Evolutionary conservation across 2,888 invertebrate species (phyloP).

Genomic region (Mythimna albipuncta): DNA sequence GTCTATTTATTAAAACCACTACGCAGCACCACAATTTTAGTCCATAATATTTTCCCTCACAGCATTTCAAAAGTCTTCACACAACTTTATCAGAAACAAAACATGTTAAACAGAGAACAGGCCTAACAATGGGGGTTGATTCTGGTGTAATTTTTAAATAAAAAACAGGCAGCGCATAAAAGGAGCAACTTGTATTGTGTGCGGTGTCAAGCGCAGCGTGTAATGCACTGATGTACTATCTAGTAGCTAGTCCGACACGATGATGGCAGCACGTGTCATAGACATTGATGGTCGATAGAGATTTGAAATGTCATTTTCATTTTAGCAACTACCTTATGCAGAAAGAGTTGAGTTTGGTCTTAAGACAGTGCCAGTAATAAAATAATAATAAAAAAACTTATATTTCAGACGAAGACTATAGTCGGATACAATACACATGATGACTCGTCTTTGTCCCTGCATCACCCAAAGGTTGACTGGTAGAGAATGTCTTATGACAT

Average conservation of each 20-base stretch:
- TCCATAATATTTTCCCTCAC: background rate
- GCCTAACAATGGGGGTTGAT: constrained; percentile 55
- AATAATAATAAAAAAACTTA: background rate
- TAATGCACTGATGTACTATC: constrained; percentile 59
- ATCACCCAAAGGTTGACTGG: too few relatives aligned
- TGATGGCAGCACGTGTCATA: constrained; percentile 40
- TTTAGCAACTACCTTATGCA: background rate
- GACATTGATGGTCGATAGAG: constrained; percentile 35
- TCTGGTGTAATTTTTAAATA: constrained; percentile 57
- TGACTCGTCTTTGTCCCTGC: too few relatives aligned
- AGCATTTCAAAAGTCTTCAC: constrained; percentile 21
- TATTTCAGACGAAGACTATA: too few relatives aligned
- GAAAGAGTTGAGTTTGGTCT: background rate
- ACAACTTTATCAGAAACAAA: constrained; percentile 41
- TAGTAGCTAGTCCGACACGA: constrained; percentile 28
- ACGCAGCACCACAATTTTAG: background rate
- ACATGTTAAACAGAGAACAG: constrained; percentile 34
- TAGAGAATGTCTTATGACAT: too few relatives aligned
- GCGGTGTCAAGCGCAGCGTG: constrained; percentile 64
- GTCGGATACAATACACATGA: too few relatives aligned
- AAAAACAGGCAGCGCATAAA: constrained; percentile 44
- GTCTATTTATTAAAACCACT: too few relatives aligned
- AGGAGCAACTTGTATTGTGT: constrained; percentile 58
- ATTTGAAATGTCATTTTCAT: constrained; percentile 16
- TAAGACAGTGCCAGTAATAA: background rate